Conservation (phyloP, 2,113 vertebrate species). For the Turdus rufiventris region DNA sequence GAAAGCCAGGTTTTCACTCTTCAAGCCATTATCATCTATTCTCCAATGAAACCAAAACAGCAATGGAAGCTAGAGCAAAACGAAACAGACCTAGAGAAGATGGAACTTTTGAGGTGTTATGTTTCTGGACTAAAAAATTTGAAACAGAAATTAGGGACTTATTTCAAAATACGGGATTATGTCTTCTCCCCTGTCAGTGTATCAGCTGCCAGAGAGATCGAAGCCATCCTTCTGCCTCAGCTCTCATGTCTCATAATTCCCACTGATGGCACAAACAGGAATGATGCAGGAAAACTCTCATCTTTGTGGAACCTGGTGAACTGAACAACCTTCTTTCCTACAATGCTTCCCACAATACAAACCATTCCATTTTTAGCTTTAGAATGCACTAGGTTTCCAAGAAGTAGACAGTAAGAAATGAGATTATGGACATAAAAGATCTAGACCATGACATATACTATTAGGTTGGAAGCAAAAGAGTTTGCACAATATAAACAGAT, state of each 20-base stretch:
- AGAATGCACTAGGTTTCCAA: background rate
- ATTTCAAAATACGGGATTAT: background rate
- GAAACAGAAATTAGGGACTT: background rate
- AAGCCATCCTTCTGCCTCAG: background rate
- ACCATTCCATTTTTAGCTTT: background rate
- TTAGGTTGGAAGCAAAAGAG: background rate
- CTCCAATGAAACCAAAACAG: background rate
- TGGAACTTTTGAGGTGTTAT: background rate
- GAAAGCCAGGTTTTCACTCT: background rate
- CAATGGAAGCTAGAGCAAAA: background rate
- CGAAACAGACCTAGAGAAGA: background rate
- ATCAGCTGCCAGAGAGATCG: background rate
- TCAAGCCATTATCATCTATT: background rate
- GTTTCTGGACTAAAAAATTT: background rate
- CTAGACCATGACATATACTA: background rate
- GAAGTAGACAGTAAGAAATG: background rate
- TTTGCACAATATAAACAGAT: background rate
- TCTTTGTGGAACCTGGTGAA: background rate
- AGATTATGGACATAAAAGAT: background rate
- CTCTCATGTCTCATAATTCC: background rate
- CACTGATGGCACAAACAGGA: background rate
- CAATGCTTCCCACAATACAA: background rate
- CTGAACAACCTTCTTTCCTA: background rate
- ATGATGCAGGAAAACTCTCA: background rate
- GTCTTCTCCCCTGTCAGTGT: background rate